Conservation (phyloP, 2,888 invertebrate genomes). For the Drosophila flavopinicola region DNA sequence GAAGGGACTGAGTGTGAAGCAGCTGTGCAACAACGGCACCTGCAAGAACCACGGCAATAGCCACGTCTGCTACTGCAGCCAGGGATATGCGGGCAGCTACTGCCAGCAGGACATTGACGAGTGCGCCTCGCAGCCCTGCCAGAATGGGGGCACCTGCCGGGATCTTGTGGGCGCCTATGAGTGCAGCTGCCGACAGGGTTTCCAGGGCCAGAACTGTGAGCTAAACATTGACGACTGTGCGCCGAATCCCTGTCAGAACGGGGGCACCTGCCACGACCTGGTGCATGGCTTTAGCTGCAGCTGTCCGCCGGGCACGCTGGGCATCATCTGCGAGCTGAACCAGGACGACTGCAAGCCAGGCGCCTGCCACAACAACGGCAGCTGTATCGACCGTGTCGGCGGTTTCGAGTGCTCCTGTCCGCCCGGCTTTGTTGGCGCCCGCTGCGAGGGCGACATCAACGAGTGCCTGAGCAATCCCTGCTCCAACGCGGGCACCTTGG, state of each 20-base stretch:
- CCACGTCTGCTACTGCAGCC: constrained; percentile 94
- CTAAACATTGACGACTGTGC: constrained; percentile 97
- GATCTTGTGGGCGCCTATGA: constrained; percentile 95
- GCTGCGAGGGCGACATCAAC: constrained; percentile 98
- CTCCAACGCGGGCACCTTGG: constrained; percentile 91
- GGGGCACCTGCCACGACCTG: constrained; percentile 97
- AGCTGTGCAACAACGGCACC: constrained; percentile 95
- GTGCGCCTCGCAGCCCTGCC: constrained; percentile 95
- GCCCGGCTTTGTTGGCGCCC: constrained; percentile 95
- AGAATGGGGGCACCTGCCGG: constrained; percentile 95
- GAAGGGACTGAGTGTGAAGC: constrained; percentile 90
- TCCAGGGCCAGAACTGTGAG: constrained; percentile 97
- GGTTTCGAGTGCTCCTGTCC: constrained; percentile 96
- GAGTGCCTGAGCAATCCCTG: constrained; percentile 97
- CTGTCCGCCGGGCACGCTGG: constrained; percentile 96
- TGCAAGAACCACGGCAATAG: constrained; percentile 97
- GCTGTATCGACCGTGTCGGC: constrained; percentile 95
- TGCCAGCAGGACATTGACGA: constrained; percentile 97
- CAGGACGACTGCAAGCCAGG: constrained; percentile 95
- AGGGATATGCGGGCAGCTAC: constrained; percentile 96
- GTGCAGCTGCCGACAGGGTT: constrained; percentile 94
- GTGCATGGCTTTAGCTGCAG: constrained; percentile 95
- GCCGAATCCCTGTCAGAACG: constrained; percentile 96
- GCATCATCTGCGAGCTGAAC: constrained; percentile 95
- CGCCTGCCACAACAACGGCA: constrained; percentile 97